Evolutionary conservation across 2,113 vertebrate genomes (phyloP), one percentile per base, ranked within the genome.

Genomic region (Menura novaehollandiae): DNA sequence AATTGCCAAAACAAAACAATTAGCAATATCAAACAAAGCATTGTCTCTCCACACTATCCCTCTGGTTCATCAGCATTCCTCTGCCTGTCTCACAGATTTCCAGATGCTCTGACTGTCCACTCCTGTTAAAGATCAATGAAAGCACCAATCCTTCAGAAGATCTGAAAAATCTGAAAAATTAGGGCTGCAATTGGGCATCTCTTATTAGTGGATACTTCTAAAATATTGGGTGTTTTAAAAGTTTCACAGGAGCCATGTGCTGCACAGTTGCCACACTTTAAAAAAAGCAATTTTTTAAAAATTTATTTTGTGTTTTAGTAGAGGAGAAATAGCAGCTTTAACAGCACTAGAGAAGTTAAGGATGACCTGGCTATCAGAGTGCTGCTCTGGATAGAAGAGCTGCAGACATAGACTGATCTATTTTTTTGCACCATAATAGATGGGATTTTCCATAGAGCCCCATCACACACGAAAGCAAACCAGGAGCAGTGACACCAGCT

Each of bases 1-100:
- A 97, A 96, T 90, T 96, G 76, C 85, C 76, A 78, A 96, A 95
- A 46, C 52, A 96, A 88, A 95, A 93, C 73, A 94, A 87, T 96
- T 95, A 97, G 55, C 39, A 72, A 94, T 89, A 75, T 78, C 64
- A 92, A 88, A 86, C 88, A 80, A 91, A 91, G 41, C 59, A 46
- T 83, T 90, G 78, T 80, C 56, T 75, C 75, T 84, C 43, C 55
- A 30, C 37, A 13, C 17, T 80, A 41, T 83, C 82, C 64, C 60
- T 80, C 83, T 77, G 47, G 43, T 86, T 53, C 68, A 73, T 96
- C 82, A 83, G 47, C 59, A 88, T 88, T 85, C 75, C 47, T 83
- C 58, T 2, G 13, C 30, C 71, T 82, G 32, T 73, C 74, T 91
- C 52, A 4, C 51, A 85, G 89, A 89, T 76, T 95, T 94, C 89